Evolutionary conservation across 2,797 vertebrate genomes (phyloP).

Genomic region (Neostethus bicornis): DNA sequence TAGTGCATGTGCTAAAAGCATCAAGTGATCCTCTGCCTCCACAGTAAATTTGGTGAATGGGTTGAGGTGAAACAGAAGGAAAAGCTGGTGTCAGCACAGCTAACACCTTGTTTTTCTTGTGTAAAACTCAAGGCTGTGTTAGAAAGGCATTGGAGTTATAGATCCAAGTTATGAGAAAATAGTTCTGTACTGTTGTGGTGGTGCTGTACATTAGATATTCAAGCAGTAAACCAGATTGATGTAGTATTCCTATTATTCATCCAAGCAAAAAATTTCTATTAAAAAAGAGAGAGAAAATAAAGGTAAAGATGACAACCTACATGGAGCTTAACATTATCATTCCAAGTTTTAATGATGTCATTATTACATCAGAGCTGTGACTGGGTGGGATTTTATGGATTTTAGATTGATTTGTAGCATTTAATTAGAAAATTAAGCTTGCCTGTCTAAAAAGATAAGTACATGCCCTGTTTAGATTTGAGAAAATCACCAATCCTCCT

Average conservation of each 20-base stretch:
- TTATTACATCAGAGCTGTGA: slow-evolving; percentile 5
- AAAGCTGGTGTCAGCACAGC: slow-evolving; percentile 4
- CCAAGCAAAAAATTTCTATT: not conserved
- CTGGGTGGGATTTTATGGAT: slow-evolving; percentile 17
- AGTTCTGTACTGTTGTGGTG: not conserved
- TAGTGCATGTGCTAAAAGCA: slow-evolving; percentile 26
- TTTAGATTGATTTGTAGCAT: slow-evolving; percentile 40
- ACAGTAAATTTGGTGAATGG: not conserved
- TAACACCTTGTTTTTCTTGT: not conserved
- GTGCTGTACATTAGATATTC: slow-evolving; percentile 1
- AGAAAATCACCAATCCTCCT: slow-evolving; percentile 20
- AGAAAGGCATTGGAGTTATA: not conserved
- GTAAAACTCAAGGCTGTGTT: slow-evolving; percentile 8
- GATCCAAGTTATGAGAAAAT: not conserved
- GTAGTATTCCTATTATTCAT: not conserved
- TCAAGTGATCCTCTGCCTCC: slow-evolving; percentile 20
- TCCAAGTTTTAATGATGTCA: slow-evolving; percentile 12
- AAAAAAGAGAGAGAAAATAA: not conserved
- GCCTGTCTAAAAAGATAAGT: slow-evolving; percentile 15
- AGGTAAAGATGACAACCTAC: not conserved
- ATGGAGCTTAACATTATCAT: slow-evolving; percentile 5
- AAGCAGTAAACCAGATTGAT: not conserved
- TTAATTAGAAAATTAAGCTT: slow-evolving; percentile 26
- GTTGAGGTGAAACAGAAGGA: slow-evolving; percentile 7
- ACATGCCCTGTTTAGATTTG: slow-evolving; percentile 18